Conservation (phyloP, 2,113 vertebrate genomes). For the Orcinus orca region DNA sequence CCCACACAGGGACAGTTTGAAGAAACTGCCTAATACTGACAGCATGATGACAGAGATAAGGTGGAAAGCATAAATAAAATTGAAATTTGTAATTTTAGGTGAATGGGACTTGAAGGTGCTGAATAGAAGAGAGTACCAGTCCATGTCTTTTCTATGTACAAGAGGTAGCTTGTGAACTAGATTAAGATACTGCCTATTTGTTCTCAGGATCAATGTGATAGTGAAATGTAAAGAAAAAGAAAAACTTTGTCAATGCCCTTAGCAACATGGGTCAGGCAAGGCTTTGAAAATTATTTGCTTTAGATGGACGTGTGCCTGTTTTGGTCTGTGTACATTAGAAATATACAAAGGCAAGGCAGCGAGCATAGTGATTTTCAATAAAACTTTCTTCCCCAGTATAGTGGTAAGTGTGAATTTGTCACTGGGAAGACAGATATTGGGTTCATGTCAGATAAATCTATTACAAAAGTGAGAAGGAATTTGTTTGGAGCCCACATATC, state of each 20-base stretch:
- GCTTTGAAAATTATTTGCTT: not conserved
- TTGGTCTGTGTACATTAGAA: not conserved
- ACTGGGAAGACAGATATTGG: not conserved
- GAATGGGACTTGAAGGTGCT: not conserved
- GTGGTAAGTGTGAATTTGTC: not conserved
- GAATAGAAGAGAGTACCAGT: not conserved
- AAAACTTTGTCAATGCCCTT: not conserved
- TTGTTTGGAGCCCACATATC: not conserved
- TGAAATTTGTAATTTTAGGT: not conserved
- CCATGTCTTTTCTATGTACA: not conserved
- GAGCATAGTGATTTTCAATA: not conserved
- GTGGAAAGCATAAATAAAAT: not conserved
- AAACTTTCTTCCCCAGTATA: not conserved
- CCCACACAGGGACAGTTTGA: not conserved
- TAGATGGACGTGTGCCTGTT: not conserved
- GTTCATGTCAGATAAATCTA: not conserved
- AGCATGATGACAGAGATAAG: not conserved
- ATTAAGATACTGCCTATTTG: not conserved
- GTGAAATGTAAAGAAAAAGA: not conserved
- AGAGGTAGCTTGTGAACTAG: not conserved
- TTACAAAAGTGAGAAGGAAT: not conserved
- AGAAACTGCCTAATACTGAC: not conserved
- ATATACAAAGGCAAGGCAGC: not conserved
- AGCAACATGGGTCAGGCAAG: not conserved
- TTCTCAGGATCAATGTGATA: not conserved